phyloP scores from a whole-genome alignment of 1,140 invertebrate species.

The Mycetomoellerius zeteki region DNA sequence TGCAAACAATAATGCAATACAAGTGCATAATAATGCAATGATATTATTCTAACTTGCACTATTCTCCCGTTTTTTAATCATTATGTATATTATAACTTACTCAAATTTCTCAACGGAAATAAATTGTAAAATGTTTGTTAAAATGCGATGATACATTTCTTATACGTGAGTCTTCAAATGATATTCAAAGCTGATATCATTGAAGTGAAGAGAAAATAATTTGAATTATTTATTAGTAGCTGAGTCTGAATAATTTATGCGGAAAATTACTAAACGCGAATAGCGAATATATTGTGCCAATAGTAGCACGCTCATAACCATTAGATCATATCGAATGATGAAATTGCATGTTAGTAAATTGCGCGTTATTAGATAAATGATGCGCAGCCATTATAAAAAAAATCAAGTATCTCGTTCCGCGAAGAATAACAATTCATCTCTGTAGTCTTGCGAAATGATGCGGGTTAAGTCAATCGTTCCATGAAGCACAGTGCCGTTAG shows the following conservation, averaged over 20 bases:
- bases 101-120: neutral
- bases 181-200: slow-evolving; percentile 12
- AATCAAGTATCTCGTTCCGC: neutral
- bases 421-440: slow-evolving; percentile 1
- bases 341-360: slow-evolving; percentile 45
- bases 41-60: neutral
- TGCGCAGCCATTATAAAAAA: slow-evolving; percentile 4
- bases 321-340: neutral
- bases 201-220: slow-evolving; percentile 33
- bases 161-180: neutral
- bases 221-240: neutral
- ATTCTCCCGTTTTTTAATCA: neutral
- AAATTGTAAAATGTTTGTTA: neutral
- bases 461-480: slow-evolving; percentile 3
- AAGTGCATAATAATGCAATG: neutral
- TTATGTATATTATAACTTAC: neutral
- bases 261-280: slow-evolving; percentile 13
- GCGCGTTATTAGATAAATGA: slow-evolving; percentile 10
- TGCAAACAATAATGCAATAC: neutral
- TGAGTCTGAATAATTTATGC: neutral
- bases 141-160: neutral
- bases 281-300: slow-evolving; percentile 10
- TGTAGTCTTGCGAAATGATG: slow-evolving; percentile 17
- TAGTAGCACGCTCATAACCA: neutral
- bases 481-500: slow-evolving; percentile 72